Evolutionary conservation across 2,797 vertebrate genomes (phyloP), one percentile per base, ranked within the genome.

Genomic region (Eremophila alpestris): DNA sequence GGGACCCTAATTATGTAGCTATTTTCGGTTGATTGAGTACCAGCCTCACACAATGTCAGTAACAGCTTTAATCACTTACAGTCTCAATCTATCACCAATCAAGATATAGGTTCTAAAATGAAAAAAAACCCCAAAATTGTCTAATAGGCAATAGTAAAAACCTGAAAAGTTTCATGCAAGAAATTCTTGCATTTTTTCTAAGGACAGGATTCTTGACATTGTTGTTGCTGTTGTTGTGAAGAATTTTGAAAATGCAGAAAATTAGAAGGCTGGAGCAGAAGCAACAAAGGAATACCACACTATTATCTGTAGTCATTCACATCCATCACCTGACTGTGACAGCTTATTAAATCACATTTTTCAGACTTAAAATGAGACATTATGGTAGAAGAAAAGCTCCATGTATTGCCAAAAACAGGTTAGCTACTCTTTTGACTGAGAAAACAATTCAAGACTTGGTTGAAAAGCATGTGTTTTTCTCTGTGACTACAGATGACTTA

Each of bases 231-330:
- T 32, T 74, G 17, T 48, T 16, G 6, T 80, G 34, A 59, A n/a
- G 54, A 79, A 64, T 27, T 77, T 77, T 92, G 68, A 74, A 93
- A 92, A 89, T 52, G 22, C 55, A 76, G 63, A 59, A 84, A 94
- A 94, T 63, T 24, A 70, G 74, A 41, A 48, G 71, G 26, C 38
- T 91, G 49, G 56, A 87, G 49, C 41, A 87, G 38, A 67, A 94
- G 60, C 51, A 63, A 38, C 56, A 85, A 89, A 89, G 34, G 17
- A 63, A 26, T 32, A 24, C 29, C n/a, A 11, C 51, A 3, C 11
- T 83, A 26, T 90, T 92, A 55, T 76, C 70, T 2, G 0, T 30
- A 82, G 52, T 79, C 18, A 64, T 87, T 89, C 13, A 63, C 87
- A 85, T 24, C 80, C 74, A 46, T 74, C 55, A 82, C 45, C 40